Percentiles rank a stretch among this genome's conserved stretches.
Evolutionary conservation across 2,797 vertebrate species (phyloP).

Genomic region (Ctenosaura bakeri): DNA sequence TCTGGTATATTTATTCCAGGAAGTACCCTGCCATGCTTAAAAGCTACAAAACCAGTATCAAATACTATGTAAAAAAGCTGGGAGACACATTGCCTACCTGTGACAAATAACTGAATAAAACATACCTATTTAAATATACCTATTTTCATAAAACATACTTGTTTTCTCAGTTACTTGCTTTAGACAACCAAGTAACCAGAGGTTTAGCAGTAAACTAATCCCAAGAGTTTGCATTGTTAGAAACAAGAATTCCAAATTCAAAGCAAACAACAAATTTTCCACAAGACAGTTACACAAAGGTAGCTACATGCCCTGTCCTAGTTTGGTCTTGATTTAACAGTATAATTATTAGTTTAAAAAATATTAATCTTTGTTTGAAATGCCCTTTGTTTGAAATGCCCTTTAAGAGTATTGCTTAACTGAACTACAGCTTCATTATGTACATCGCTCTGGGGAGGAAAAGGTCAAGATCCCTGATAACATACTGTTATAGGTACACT

Average conservation of each 20-base stretch:
- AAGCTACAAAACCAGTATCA: neutral
- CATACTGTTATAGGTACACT: neutral
- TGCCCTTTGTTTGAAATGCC: neutral
- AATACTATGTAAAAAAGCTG: neutral
- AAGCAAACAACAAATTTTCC: slow-evolving; percentile 4
- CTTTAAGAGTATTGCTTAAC: neutral
- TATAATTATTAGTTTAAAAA: neutral
- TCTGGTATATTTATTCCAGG: neutral
- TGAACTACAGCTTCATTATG: neutral
- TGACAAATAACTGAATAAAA: neutral
- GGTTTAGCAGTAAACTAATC: neutral
- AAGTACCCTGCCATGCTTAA: neutral
- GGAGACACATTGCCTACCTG: neutral
- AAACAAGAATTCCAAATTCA: neutral
- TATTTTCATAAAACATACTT: neutral
- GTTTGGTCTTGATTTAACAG: neutral
- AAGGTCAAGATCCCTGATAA: neutral
- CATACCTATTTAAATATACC: no score
- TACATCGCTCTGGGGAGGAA: neutral
- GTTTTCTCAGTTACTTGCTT: neutral
- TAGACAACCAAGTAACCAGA: neutral
- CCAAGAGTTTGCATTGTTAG: neutral
- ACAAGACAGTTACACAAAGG: neutral
- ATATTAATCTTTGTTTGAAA: no score
- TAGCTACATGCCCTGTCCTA: neutral